Evolutionary conservation across 2,113 vertebrate species (phyloP), one percentile per base, ranked within the genome.

Genomic region (Zapus hudsonius): DNA sequence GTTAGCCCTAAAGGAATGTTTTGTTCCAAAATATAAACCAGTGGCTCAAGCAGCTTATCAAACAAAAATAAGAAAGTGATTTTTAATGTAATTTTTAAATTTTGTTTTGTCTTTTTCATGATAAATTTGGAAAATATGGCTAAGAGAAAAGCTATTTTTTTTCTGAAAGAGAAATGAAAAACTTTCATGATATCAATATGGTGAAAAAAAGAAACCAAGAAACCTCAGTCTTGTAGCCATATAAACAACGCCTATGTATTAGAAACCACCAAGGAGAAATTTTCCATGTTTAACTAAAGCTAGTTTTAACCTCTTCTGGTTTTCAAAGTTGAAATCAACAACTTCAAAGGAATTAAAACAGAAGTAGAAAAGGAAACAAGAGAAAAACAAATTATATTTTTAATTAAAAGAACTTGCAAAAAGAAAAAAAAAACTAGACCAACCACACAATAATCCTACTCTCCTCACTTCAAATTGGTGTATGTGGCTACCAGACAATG

Each of bases 21-120:
- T 96, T 95, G 73, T 81, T 92, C 64, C 94, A 96, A 95, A 73
- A 97, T 96, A 52, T 93, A 80, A 96, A 96, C 47, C 15, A 40
- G 88, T 20, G 93, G 2, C 1, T 89, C 61, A 72, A 93, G 92
- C 23, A 47, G 27, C 90, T 95, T 95, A 96, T 95, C 95, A 95
- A 94, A 96, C 81, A 88, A 95, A 90, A 47, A 47, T 8, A 47
- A 47, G 47, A 52, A 52, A 52, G 12, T 52, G 29, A 0, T 64
- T 93, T 86, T 72, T 86, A 92, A 95, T 92, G 25, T 38, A 90
- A 92, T 87, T 90, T 95, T 95, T 81, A 11, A 59, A 74, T 95
- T 84, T 67, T 73, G 94, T 95, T 84, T 94, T 70, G 93, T 73
- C 85, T 91, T 93, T 47, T 87, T 93, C 89, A 66, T 96, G 96